Conservation (phyloP, 2,113 vertebrate species). For the Tauraco erythrolophus region DNA sequence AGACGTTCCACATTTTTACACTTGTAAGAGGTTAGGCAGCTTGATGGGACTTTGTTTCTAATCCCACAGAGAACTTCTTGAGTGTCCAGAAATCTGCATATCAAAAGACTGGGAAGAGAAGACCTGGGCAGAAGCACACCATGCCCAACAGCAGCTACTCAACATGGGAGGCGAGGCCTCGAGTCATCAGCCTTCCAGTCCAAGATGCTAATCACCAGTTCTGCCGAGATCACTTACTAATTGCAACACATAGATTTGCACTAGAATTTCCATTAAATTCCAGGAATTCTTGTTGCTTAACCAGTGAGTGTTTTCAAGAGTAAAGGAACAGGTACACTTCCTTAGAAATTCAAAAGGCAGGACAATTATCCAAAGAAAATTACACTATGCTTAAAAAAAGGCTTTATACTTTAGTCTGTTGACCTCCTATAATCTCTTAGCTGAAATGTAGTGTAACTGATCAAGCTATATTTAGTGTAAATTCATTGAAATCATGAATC, state of each 20-base stretch:
- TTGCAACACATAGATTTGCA: background rate
- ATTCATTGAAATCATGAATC: conserved; percentile 30
- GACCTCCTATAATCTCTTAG: background rate
- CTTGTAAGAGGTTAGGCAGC: too few species aligned
- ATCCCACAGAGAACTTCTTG: background rate
- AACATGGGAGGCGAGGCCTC: background rate
- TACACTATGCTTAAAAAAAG: background rate
- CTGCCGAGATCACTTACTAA: background rate
- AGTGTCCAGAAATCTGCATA: background rate
- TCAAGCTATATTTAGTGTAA: conserved; percentile 6
- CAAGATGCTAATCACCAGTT: background rate
- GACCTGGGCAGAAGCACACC: background rate
- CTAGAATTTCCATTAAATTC: background rate
- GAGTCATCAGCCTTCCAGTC: background rate
- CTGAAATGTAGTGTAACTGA: conserved; percentile 22
- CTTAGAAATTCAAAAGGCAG: background rate
- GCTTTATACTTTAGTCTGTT: background rate
- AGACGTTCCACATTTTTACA: too few species aligned
- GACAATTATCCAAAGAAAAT: conserved; percentile 19
- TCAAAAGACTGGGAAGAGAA: background rate
- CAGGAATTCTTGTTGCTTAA: background rate
- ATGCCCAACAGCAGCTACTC: background rate
- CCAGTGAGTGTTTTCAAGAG: background rate
- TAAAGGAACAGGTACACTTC: background rate
- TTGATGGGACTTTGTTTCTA: background rate